Base-by-base conservation (phyloP, 2,888 invertebrate species). In the Cataglyphis cursor region DNA sequence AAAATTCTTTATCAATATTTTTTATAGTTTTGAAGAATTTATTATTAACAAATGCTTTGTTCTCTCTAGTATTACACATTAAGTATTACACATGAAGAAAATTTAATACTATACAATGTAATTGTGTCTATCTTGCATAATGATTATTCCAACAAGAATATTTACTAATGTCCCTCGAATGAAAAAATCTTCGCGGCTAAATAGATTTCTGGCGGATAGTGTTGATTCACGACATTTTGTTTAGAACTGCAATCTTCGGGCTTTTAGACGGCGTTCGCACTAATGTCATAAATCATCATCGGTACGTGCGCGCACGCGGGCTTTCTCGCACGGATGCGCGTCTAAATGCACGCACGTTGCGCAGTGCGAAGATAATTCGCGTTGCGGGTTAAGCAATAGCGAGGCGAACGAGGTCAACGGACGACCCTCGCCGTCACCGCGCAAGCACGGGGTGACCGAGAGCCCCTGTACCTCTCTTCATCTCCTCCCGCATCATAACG, bases 271-370 rank as follows among this genome's bases (percentile, higher is more conserved):
- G 59, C 59, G 35, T 41, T 59, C 65, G 75, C 83, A 90, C 90
- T 88, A 87, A 87, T 81, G 88, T 84, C 93, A 92, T 94, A 93
- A 93, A 94, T 94, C 94, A 94, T 93, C 93, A 94, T 94, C 91
- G 92, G 92, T 89, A 86, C 87, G 86, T 87, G 91, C 82, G 80
- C 85, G 15, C 35, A 35, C 44, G 86, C 81, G 51, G n/a, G n/a
- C n/a, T 41, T 59, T 80, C 82, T 84, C 81, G 28, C 84, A 85
- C 84, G 87, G 89, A 81, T 76, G 81, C 80, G 76, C 83, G 78
- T 35, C 65, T 82, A 82, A 85, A 78, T 83, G 59, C 73, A 92
- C 91, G 92, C 90, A 91, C 91, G 91, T 93, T 92, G 92, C 90
- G 80, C 83, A 84, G 73, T 66, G 83, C 88, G 86, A 87, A 93